phyloP scores from a whole-genome alignment of 2,113 vertebrate species.

The Oriolus oriolus region DNA sequence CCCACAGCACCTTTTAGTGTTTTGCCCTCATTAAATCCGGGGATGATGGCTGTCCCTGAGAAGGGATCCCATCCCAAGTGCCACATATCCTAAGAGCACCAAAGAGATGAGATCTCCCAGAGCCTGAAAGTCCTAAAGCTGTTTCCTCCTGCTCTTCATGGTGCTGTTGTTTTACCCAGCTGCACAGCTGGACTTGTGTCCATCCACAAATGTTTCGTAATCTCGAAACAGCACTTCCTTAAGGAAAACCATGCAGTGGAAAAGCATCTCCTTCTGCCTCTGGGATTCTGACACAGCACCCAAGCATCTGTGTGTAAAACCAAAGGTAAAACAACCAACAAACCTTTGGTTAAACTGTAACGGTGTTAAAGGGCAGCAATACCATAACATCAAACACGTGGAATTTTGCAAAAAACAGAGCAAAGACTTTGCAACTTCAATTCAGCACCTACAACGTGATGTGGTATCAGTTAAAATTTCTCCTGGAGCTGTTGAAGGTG shows the following conservation, averaged over 20 bases:
- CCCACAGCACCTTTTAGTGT: rapidly evolving
- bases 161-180: not conserved
- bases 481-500: not conserved
- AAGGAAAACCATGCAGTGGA: not conserved
- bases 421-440: not conserved
- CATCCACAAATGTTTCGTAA: not conserved
- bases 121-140: not conserved
- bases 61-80: not conserved
- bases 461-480: not conserved
- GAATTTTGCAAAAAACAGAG: not conserved
- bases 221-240: not conserved
- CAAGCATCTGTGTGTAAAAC: rapidly evolving
- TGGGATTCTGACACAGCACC: not conserved
- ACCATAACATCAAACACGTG: rapidly evolving
- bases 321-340: not conserved
- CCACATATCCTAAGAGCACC: not conserved
- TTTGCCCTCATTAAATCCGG: not conserved
- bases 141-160: not conserved
- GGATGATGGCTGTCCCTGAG: not conserved
- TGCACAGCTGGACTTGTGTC: not conserved
- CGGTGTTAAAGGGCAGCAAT: not conserved
- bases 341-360: not conserved
- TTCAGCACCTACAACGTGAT: not conserved
- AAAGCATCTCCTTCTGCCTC: not conserved
- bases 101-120: not conserved